Evolutionary conservation across 2,797 vertebrate species (phyloP), one percentile per base, ranked within the genome.

Genomic region (Eospalax fontanierii): DNA sequence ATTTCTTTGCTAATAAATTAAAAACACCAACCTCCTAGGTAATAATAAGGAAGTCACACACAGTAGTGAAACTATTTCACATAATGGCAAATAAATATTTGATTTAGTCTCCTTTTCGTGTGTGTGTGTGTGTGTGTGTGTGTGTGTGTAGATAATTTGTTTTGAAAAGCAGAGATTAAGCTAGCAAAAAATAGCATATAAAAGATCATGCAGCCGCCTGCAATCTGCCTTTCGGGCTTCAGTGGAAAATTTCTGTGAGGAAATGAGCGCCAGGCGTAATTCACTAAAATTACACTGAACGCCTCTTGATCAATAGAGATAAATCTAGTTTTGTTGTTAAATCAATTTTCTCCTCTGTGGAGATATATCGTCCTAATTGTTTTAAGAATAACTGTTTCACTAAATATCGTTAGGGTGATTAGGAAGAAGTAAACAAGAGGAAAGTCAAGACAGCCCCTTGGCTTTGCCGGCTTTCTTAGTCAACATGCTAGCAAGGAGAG

Each of bases 301-400:
- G 97, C 97, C 97, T 97, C 97, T 97, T 98, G 98, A 99, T 99
- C 99, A 98, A 97, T 98, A 96, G 97, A 98, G 98, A 99, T 99
- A 99, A 99, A 99, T 99, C 99, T 99, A 98, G 95, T 98, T 99
- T 99, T 99, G 99, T 99, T 99, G 98, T 98, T 98, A 98, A 99
- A 99, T 99, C 98, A 98, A 99, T 99, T 98, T 98, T 98, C 96
- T 98, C 97, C 96, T 98, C 98, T 98, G 97, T 97, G 98, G 98
- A 98, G 97, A 98, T 98, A 98, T 98, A 98, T 98, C 98, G 97
- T 98, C 98, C 98, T 98, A 98, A 99, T 99, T 99, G 98, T 99
- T 99, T 99, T 98, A 98, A 98, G 98, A 98, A 98, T 98, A 98
- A 99, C 98, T 98, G 98, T 97, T 98, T 98, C 97, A 97, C 94